Evolutionary conservation across 2,113 vertebrate genomes (phyloP).

Genomic region (Alaudala cheleensis): DNA sequence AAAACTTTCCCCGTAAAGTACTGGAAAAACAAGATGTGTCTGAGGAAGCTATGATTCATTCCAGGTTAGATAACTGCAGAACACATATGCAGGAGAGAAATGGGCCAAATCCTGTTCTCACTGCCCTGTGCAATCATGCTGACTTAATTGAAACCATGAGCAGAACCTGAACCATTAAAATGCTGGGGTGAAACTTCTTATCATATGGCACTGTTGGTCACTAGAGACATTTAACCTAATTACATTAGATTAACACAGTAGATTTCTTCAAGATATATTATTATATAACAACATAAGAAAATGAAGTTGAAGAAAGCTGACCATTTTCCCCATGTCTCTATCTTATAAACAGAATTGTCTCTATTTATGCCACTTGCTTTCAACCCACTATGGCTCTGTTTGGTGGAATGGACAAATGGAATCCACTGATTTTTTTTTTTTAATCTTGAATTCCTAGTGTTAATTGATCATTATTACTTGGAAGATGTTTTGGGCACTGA

Average conservation of each 20-base stretch:
- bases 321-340: neutral
- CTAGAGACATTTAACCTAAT: conserved; percentile 71
- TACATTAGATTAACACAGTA: conserved; percentile 60
- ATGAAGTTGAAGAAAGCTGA: conserved; percentile 21
- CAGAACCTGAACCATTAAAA: conserved; percentile 55
- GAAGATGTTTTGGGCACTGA: neutral
- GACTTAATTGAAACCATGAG: conserved; percentile 58
- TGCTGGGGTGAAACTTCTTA: conserved; percentile 35
- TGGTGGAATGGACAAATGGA: neutral
- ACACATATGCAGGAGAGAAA: neutral
- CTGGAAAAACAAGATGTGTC: conserved; percentile 21
- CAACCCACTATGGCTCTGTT: neutral
- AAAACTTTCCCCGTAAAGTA: conserved; percentile 11
- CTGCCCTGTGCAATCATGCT: neutral
- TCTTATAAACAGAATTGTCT: neutral
- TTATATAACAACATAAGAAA: conserved; percentile 32
- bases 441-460: neutral
- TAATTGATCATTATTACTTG: conserved; percentile 35
- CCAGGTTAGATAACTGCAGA: conserved; percentile 61
- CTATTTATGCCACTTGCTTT: neutral
- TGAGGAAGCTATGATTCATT: conserved; percentile 32
- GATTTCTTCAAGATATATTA: conserved; percentile 41
- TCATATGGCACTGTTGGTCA: conserved; percentile 30
- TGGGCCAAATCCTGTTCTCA: conserved; percentile 40
- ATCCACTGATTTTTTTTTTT: neutral